Base-by-base conservation (phyloP, 2,888 invertebrate genomes). In the Beris morrisii region DNA sequence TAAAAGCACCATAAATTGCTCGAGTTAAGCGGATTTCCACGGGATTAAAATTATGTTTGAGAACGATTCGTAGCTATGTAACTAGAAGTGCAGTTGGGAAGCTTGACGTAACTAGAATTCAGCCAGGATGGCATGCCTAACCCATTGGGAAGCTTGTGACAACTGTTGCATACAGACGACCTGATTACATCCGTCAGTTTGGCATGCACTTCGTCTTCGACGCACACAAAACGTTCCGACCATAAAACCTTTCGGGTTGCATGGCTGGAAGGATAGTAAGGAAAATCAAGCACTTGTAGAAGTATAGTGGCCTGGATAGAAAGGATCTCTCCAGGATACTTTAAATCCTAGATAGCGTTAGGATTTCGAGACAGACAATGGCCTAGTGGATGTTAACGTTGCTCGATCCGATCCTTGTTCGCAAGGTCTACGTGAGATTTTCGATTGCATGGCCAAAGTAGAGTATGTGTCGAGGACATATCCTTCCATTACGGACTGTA, bases 1-100 rank as follows among this genome's bases (percentile, higher is more conserved):
- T 58, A 58, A 58, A 58, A 58, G 58, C 45, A 46, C 30, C 58
- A 58, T 58, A 46, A 58, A 58, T 58, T 58, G 58, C 45, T 58
- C 58, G 30, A 45, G 45, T 58, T 58, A 58, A 58, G 58, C 46
- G 58, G 58, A 58, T 46, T 58, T 46, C 13, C 4, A 30, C 46
- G 28, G 58, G 58, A 58, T 58, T 58, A 58, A 58, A 58, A 58
- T 58, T 58, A 45, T 28, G 58, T 45, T 58, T 58, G 58, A 46
- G 58, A 45, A 58, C 44, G 46, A 15, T 44, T 22, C 44, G 44
- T 15, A 56, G 56, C 15, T 13, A 6, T 15, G 6, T 5, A 52
- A 5, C 9, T 22, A 13, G 5, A 12, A 1, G 30, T 52, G 30
- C 30, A 12, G 52, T 13, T 22, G 1, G 22, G 22, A 2, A 5